A percentile compares a stretch with the other conserved stretches of the same genome.
Conservation (phyloP, 2,888 invertebrate genomes). For the Mantis religiosa region DNA sequence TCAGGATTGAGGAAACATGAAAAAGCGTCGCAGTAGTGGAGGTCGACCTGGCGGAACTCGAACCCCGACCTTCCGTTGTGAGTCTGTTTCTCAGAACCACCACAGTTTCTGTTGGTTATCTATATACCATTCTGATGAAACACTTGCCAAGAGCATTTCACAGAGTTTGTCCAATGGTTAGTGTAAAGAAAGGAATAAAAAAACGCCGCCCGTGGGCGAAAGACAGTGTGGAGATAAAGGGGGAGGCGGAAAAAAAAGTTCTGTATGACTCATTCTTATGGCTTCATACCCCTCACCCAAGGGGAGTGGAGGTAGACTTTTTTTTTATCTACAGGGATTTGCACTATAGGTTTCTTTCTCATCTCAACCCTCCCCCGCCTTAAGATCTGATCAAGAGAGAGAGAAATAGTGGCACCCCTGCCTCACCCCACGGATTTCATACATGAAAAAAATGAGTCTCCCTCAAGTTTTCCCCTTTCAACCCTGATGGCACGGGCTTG, state of each 20-base stretch:
- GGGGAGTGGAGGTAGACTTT: slow-evolving; percentile 18
- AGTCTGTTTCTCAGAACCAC: no score
- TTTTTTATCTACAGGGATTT: slow-evolving; percentile 32
- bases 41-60: no score
- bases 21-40: no score
- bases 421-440: slow-evolving; percentile 28
- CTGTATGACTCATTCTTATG: slow-evolving; percentile 27
- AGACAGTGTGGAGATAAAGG: slow-evolving; percentile 3
- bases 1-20: no score
- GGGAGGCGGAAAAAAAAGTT: slow-evolving; percentile 9
- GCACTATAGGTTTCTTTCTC: slow-evolving; percentile 37
- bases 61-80: no score
- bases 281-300: slow-evolving; percentile 19
- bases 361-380: slow-evolving; percentile 37
- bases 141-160: not conserved
- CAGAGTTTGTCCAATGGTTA: not conserved
- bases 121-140: not conserved
- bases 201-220: not conserved
- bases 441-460: slow-evolving; percentile 26
- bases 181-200: not conserved
- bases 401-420: slow-evolving; percentile 17
- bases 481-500: slow-evolving; percentile 44
- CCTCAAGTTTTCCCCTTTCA: slow-evolving; percentile 42
- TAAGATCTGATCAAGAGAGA: slow-evolving; percentile 37
- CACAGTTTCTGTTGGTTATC: no score